Evolutionary conservation across 2,113 vertebrate species (phyloP), one percentile per base, ranked within the genome.

Genomic region (Corythornis madagascariensis): DNA sequence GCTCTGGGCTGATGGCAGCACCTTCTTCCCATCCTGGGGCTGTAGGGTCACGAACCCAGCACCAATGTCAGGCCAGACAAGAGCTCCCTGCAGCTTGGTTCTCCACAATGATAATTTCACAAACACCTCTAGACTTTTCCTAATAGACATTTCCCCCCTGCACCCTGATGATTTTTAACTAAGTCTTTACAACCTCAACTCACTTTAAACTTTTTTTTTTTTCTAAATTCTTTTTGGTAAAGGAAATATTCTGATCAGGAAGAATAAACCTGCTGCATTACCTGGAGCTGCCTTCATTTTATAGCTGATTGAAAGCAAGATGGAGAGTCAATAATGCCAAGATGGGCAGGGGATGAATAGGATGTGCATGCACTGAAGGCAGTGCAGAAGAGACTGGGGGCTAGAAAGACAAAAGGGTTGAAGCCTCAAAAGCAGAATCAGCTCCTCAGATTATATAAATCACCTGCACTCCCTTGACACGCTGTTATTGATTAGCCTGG

Each of bases 281-380:
- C 72, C 76, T 52, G 50, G 53, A 77, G 72, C 65, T 92, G 75
- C 80, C 64, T 93, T 87, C 61, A 66, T 95, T 96, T 94, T 73
- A 35, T 15, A 94, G 73, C 20, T 81, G 85, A 79, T 86, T 74
- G 90, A 64, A 90, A 64, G 43, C 38, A 70, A 77, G 70, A 43
- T 33, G 75, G 16, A 86, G 25, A 86, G 73, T 69, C 42, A 77
- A 25, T 72, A 95, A 84, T 13, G 19, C 31, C 45, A 56, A 63
- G 80, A 86, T 73, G 55, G 55, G 56, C 8, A 9, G 26, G 48
- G n/a, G 24, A 48, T 50, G 52, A 82, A 85, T n/a, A 16, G 24
- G 57, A 40, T 2, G 31, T 38, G 55, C 60, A 43, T 11, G 73
- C 2, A 7, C 63, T 66, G 72, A 91, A 76, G 61, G 48, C 74